These are phyloP conservation scores for Micropterix aruncella DNA, from an alignment of 2,888 invertebrate genomes.

Conservation along the genomic window DNA sequence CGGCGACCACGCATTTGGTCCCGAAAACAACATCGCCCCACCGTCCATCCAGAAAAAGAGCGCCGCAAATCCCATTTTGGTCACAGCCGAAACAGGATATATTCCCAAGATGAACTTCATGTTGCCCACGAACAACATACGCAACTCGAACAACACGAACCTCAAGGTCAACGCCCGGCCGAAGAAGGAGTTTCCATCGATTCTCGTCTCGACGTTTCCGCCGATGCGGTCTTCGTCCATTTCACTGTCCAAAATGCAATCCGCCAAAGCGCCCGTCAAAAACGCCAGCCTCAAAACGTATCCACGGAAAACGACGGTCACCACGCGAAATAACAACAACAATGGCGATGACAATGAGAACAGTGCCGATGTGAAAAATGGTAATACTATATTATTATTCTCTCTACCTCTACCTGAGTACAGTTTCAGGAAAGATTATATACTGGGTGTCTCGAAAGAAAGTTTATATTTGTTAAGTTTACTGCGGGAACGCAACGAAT, in stretches of 20 bases:
- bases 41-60: constrained; percentile 5
- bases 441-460: too few species aligned
- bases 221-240: constrained; percentile 19
- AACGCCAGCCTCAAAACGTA: constrained; percentile 3
- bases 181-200: constrained; percentile 20
- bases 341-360: constrained; percentile 17
- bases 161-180: constrained; percentile 19
- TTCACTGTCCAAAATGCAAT: not conserved
- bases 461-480: too few species aligned
- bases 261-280: not conserved
- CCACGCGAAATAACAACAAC: constrained; percentile 31
- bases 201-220: constrained; percentile 34
- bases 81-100: constrained; percentile 30
- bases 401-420: too few species aligned
- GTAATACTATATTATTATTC: too few species aligned
- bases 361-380: constrained; percentile 15
- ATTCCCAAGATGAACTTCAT: constrained; percentile 31
- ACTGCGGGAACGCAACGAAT: too few species aligned
- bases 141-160: constrained; percentile 29
- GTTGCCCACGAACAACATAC: constrained; percentile 31
- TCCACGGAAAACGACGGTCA: constrained; percentile 13
- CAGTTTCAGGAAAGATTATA: too few species aligned
- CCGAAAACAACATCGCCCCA: constrained; percentile 29
- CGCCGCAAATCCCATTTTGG: constrained; percentile 25
- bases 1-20: too few species aligned